phyloP scores from a whole-genome alignment of 2,113 vertebrate genomes.

The Neomonachus schauinslandi region DNA sequence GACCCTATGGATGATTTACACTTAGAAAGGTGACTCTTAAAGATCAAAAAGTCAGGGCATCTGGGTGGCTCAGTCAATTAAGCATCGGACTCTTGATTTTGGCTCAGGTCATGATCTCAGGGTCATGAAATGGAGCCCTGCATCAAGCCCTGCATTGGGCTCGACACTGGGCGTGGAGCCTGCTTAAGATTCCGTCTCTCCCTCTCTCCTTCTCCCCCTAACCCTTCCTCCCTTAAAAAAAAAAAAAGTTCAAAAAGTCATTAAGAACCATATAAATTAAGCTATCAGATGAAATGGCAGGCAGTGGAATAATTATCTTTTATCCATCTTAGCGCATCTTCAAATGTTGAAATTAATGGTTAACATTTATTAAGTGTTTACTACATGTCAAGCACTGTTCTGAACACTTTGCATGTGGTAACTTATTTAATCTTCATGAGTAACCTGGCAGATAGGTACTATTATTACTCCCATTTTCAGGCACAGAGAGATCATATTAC shows the following conservation, averaged over 20 bases:
- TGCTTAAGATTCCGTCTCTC: not conserved
- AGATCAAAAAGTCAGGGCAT: not conserved
- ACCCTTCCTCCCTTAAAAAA: not conserved
- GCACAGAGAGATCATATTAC: not conserved
- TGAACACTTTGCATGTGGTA: not conserved
- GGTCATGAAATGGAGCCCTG: not conserved
- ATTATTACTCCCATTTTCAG: not conserved
- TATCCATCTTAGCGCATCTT: not conserved
- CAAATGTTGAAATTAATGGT: not conserved
- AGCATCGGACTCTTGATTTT: not conserved
- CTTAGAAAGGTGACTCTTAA: slow-evolving; percentile 2
- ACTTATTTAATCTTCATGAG: not conserved
- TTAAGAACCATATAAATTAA: slow-evolving; percentile 8
- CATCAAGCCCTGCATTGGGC: not conserved
- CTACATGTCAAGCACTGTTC: not conserved
- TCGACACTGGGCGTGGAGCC: not conserved
- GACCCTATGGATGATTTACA: not conserved
- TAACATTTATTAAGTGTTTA: not conserved
- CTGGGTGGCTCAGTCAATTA: not conserved
- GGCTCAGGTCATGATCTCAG: not conserved
- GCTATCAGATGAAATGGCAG: not conserved
- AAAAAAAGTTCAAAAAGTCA: not conserved
- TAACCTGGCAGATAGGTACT: not conserved
- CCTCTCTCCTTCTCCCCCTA: not conserved
- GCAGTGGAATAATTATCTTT: not conserved